phyloP scores from a whole-genome alignment of 2,113 vertebrate species.

The Myrmophylax atrothorax region DNA sequence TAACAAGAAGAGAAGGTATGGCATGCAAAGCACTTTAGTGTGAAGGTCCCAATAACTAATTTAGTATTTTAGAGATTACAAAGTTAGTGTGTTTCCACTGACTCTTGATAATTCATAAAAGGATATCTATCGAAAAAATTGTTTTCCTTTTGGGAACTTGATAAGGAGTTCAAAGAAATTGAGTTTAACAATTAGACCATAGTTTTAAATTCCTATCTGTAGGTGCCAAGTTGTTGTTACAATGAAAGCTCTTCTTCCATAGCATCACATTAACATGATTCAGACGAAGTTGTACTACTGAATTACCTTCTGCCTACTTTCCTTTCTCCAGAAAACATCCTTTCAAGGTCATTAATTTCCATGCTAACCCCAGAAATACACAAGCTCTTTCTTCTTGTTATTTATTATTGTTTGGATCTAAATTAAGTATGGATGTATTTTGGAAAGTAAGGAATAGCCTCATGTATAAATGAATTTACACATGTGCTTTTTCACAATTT shows the following conservation, averaged over 20 bases:
- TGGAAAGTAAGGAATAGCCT: background rate
- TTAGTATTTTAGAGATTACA: background rate
- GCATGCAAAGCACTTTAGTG: background rate
- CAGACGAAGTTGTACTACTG: background rate
- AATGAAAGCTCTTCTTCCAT: background rate
- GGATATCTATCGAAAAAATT: background rate
- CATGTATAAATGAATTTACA: background rate
- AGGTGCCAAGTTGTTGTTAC: background rate
- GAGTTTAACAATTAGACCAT: background rate
- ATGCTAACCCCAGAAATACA: background rate
- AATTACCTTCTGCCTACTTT: background rate
- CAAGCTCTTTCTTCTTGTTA: background rate
- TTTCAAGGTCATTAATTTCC: background rate
- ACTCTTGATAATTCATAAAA: background rate
- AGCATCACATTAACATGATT: background rate
- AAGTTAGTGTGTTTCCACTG: background rate
- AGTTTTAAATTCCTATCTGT: background rate
- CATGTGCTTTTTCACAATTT: background rate
- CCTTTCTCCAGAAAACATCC: background rate
- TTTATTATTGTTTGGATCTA: background rate
- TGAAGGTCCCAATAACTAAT: background rate
- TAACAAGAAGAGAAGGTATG: background rate
- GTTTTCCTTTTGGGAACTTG: background rate
- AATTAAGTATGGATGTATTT: background rate
- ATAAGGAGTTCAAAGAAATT: background rate